Evolutionary conservation across 2,888 invertebrate species (phyloP), one percentile per base, ranked within the genome.

Genomic region (Lycia hirtaria): DNA sequence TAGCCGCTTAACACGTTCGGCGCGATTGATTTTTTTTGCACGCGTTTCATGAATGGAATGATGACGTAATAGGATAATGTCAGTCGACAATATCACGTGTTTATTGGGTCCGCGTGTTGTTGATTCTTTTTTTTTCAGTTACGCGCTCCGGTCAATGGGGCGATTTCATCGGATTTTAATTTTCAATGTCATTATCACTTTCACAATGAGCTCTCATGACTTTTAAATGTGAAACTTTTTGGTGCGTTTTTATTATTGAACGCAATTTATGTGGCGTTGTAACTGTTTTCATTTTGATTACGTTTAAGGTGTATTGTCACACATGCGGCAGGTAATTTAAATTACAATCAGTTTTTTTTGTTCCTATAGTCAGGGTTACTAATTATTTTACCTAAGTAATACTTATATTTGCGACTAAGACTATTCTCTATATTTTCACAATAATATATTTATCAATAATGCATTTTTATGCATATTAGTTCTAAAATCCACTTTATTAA

Each of bases 51-150:
- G 91, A 92, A 92, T 92, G 92, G 75, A 85, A 83, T 87, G 88
- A 89, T 91, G 91, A 91, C 90, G 91, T 91, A 90, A 90, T 92
- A 88, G 90, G 88, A 90, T 91, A 90, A 91, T 90, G 89, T 88
- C 88, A 87, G 85, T 78, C 79, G 85, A 84, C 81, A 83, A 88
- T 91, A 91, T 90, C 83, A 88, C 89, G 87, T 92, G 90, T 91
- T 91, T 91, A 91, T 91, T 90, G 88, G 87, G 76, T 73, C 47
- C 73, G 78, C 79, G 80, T 82, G 87, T 83, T 83, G 82, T 52
- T 47, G 41, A 41, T 51, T 35, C 72, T 85, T 83, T 89, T 90
- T 87, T 88, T 88, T 82, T 48, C 43, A 22, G 81, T 78, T 75
- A 75, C 85, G 83, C 78, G 78, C 78, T 78, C 81, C 84, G 85